phyloP scores from a whole-genome alignment of 2,888 invertebrate genomes.

The Ceramica pisi region DNA sequence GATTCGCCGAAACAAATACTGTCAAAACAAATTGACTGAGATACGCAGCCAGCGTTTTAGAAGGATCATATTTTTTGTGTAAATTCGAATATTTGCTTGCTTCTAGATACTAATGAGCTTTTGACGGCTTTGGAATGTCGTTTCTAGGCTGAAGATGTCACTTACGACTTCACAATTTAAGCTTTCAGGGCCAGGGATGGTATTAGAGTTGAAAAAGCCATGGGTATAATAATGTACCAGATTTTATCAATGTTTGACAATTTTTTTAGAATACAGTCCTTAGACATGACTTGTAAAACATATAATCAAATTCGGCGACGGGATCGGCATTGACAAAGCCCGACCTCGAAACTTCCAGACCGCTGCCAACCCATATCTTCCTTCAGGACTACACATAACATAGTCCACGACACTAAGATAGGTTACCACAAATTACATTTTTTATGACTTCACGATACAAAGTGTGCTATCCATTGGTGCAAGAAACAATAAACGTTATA shows the following conservation, averaged over 20 bases:
- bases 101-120: background rate
- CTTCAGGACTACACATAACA: slow-evolving; percentile 3
- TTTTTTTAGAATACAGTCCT: background rate
- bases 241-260: background rate
- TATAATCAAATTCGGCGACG: slow-evolving; percentile 3
- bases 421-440: slow-evolving; percentile 48
- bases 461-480: slow-evolving; percentile 51
- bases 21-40: slow-evolving; percentile 52
- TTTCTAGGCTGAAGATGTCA: background rate
- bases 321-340: slow-evolving; percentile 6
- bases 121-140: background rate
- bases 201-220: background rate
- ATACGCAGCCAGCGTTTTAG: slow-evolving; percentile 23
- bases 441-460: slow-evolving; percentile 54
- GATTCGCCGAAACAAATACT: slow-evolving; percentile 44
- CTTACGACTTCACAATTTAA: background rate
- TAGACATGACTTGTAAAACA: background rate
- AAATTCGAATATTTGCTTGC: background rate
- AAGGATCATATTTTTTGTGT: slow-evolving; percentile 8
- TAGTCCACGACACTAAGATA: slow-evolving; percentile 19
- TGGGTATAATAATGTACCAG: background rate
- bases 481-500: slow-evolving; percentile 68
- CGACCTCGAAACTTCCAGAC: slow-evolving; percentile 27
- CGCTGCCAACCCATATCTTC: slow-evolving; percentile 33
- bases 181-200: background rate